Base-by-base conservation (phyloP, 1,140 invertebrate species). In the Halyomorpha halys region DNA sequence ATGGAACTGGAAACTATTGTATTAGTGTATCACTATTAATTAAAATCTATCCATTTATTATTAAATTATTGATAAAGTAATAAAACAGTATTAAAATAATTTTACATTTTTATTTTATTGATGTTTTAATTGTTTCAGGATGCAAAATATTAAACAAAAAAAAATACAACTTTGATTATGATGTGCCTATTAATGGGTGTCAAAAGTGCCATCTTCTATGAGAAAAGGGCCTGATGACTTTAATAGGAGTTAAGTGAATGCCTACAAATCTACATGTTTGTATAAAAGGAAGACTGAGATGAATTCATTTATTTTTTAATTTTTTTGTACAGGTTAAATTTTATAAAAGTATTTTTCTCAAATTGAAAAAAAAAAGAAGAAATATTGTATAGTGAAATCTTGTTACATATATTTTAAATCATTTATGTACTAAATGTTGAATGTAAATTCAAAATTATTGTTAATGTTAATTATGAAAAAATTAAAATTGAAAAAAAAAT, bases 241-340 rank as follows among this genome's bases (percentile, higher is more conserved):
- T 39, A 39, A 39, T 14, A 21, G 6, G 23, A 56, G 9, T 23
- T 23, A 13, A 56, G 27, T 56, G 53, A 23, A 23, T 23, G 53
- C 8, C 23, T 56, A 18, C 5, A 18, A 19, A 25, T 56, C 53
- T 56, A n/a, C 19, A 23, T 56, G 53, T 56, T 56, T 16, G 23
- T 25, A 15, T 39, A 56, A 56, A n/a, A 56, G 53, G 53, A 56
- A 56, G 53, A 56, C 53, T 56, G 53, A 56, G 19, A 56, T 56
- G 23, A 23, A 56, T 23, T 16, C 18, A 21, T 56, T 56, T 25
- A 15, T 56, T 56, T 56, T 56, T 56, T 56, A 56, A 56, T 56
- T 21, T 56, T 56, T 56, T 56, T 56, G 53, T 56, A 56, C 53
- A 56, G 53, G 23, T 56, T 25, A 56, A 56, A 56, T 56, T 56